Conservation (phyloP, 2,797 vertebrate genomes). For the Martes flavigula region DNA sequence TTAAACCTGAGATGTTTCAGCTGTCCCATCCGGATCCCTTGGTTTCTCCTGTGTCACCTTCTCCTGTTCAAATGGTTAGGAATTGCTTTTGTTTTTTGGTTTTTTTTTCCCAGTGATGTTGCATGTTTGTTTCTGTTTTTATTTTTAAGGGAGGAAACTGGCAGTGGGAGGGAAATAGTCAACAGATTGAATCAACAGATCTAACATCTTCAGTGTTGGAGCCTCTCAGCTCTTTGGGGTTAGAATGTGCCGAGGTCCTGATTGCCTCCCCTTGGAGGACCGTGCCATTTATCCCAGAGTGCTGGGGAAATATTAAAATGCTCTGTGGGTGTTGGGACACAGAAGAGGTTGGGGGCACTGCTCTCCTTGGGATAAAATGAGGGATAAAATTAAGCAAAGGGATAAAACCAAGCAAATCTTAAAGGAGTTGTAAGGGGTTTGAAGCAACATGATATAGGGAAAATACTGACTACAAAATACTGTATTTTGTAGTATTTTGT, state of each 20-base stretch:
- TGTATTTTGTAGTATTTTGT: no score
- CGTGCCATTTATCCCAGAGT: neutral
- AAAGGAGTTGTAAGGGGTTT: neutral
- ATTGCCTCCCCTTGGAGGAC: neutral
- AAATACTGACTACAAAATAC: neutral
- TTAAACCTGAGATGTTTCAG: constrained; percentile 94
- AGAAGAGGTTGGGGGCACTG: neutral
- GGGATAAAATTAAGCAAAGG: neutral
- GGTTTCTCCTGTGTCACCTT: constrained; percentile 91
- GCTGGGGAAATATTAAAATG: neutral
- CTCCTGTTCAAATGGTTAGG: constrained; percentile 91
- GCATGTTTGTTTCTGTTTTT: constrained; percentile 11
- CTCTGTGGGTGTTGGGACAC: neutral
- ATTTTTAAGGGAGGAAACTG: neutral
- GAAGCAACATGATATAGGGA: neutral
- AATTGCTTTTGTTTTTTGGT: constrained; percentile 65
- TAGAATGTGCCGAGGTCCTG: neutral
- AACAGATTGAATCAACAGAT: neutral
- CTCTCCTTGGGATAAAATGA: neutral
- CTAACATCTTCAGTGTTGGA: neutral
- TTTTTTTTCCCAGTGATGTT: neutral
- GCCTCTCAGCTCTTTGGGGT: neutral
- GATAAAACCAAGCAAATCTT: neutral
- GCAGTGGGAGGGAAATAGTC: neutral
- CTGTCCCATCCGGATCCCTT: constrained; percentile 88